These are phyloP conservation scores for Propsilocerus akamusi DNA, from an alignment of 1,140 invertebrate genomes.

Conservation along the genomic window DNA sequence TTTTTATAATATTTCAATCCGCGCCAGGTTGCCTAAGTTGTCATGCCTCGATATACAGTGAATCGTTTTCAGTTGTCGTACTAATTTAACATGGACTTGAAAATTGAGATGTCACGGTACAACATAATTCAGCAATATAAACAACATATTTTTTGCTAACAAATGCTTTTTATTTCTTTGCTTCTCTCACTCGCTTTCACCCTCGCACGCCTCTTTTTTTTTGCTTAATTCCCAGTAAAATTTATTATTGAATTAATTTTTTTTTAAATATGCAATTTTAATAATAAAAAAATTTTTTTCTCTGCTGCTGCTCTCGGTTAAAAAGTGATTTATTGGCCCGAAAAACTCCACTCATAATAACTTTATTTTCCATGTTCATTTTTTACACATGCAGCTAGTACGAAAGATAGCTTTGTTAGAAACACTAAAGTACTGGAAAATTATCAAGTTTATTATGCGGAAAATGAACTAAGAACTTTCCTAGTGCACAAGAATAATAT, in stretches of 20 bases:
- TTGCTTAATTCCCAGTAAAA: constrained; percentile 1
- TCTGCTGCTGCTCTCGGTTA: too few species aligned
- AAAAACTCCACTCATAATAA: constrained; percentile 3
- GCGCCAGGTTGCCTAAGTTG: too few species aligned
- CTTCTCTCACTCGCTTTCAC: background rate
- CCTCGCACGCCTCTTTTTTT: too few species aligned
- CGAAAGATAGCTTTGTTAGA: background rate
- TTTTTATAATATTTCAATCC: too few species aligned
- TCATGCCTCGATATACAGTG: too few species aligned
- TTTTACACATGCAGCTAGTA: background rate
- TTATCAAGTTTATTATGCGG: constrained; percentile 3
- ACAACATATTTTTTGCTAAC: constrained; percentile 3
- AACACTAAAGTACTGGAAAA: constrained; percentile 1
- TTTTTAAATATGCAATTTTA: background rate
- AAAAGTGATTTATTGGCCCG: constrained; percentile 1
- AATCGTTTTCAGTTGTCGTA: too few species aligned
- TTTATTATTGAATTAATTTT: constrained; percentile 4
- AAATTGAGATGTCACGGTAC: too few species aligned
- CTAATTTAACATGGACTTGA: too few species aligned
- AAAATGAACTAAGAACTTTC: constrained; percentile 4
- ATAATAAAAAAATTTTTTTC: background rate
- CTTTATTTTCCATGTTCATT: constrained; percentile 2
- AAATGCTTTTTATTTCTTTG: constrained; percentile 4
- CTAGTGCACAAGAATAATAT: background rate
- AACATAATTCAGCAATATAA: too few species aligned